A percentile compares a stretch with the other conserved stretches of the same genome.
These are phyloP conservation scores for Teleogryllus oceanicus DNA, from an alignment of 2,888 invertebrate genomes.

Conservation along the genomic window DNA sequence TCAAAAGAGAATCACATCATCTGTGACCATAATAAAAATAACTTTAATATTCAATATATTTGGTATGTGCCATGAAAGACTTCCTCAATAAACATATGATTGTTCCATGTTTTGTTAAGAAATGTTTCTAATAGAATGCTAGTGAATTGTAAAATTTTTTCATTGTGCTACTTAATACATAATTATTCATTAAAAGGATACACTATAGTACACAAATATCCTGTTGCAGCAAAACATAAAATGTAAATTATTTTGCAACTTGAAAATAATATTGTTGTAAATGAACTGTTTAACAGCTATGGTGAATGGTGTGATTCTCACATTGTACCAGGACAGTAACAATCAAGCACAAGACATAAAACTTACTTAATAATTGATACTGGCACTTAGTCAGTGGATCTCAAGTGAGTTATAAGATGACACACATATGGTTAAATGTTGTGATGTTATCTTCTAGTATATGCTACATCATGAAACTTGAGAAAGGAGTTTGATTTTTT, in stretches of 20 bases:
- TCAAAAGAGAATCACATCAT: constrained; percentile 1
- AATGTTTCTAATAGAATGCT: no score
- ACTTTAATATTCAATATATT: not conserved
- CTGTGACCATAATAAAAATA: not conserved
- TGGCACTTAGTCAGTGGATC: constrained; percentile 18
- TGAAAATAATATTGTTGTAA: not conserved
- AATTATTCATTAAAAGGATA: not conserved
- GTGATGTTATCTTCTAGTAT: not conserved
- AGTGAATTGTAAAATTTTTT: not conserved
- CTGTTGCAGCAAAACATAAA: not conserved
- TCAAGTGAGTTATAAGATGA: not conserved
- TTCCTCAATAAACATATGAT: not conserved
- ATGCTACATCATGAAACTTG: constrained; percentile 1
- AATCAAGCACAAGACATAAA: constrained; percentile 2
- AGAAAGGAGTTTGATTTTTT: not conserved
- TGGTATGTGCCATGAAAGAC: not conserved
- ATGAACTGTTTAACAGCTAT: not conserved
- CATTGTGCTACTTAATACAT: not conserved
- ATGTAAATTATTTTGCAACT: not conserved
- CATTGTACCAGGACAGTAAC: not conserved
- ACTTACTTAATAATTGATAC: not conserved
- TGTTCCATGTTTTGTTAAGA: not conserved
- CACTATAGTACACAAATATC: not conserved
- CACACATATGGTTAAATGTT: not conserved
- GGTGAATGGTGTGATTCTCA: not conserved